Evolutionary conservation across 2,888 invertebrate species (phyloP), one percentile per base, ranked within the genome.

Genomic region (Apamea epomidion): DNA sequence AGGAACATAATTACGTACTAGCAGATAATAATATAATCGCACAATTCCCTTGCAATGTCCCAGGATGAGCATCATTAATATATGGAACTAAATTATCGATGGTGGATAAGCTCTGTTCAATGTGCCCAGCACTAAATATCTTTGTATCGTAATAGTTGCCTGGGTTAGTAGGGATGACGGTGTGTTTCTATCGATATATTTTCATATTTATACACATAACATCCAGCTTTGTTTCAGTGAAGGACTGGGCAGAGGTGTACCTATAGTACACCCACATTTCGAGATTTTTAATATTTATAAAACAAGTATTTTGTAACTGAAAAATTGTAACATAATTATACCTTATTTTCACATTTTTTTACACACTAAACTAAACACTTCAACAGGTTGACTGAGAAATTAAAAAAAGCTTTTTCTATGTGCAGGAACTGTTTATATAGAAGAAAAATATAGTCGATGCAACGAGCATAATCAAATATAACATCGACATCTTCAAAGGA

Each of bases 91-190:
- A 88, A 90, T 90, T 86, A 90, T 87, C 81, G 81, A 86, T 37
- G 45, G 72, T 45, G 82, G 88, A 84, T 90, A 90, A 88, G 89
- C 89, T 81, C 88, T 88, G 86, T 78, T 78, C 88, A 82, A 74
- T 86, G 87, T 80, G 86, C 80, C 83, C 84, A 78, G 87, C 86
- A 86, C 89, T 92, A 91, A 91, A 92, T 92, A 91, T 91, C 90
- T 90, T 91, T 87, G 87, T 87, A 88, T 88, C 80, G 88, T 89
- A 89, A 90, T 89, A 74, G 81, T 79, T 65, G 76, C 67, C 51
- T 74, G 48, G n/a, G 69, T 29, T 75, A 67, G n/a, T 82, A 86
- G 80, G 67, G 90, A 68, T 83, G 90, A 51, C 73, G 14, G 12
- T 1, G 32, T 60, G 14, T 25, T 12, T 12, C 29, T 79, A 71